These are phyloP conservation scores for Crocodylus rhombifer DNA, from an alignment of 2,797 vertebrate species.

Conservation along the genomic window DNA sequence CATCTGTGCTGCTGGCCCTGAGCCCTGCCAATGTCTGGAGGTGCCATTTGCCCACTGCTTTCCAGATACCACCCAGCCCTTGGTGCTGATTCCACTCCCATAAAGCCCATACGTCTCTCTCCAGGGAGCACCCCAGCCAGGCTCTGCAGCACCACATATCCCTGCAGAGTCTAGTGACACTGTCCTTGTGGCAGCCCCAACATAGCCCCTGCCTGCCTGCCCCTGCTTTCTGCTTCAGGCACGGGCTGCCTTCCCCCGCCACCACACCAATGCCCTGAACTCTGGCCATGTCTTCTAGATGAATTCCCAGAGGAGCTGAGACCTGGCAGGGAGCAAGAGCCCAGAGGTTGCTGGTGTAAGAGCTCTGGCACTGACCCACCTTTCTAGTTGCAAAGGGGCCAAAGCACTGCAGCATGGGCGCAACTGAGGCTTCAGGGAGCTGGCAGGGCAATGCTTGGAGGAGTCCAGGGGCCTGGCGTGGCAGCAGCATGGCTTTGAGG, in stretches of 20 bases:
- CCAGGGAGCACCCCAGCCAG: too few species aligned
- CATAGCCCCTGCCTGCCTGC: not conserved
- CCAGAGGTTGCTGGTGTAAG: not conserved
- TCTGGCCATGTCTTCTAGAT: not conserved
- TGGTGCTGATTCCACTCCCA: too few species aligned
- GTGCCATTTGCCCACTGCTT: too few species aligned
- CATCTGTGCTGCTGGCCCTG: not conserved
- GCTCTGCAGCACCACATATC: too few species aligned
- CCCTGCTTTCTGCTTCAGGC: not conserved
- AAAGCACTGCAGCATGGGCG: not conserved
- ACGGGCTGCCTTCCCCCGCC: not conserved
- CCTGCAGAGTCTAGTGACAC: too few species aligned
- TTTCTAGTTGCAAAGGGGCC: accelerated
- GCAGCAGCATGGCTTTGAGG: not conserved
- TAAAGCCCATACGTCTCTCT: too few species aligned
- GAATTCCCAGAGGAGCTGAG: not conserved
- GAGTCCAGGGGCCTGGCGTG: not conserved
- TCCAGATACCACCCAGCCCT: too few species aligned
- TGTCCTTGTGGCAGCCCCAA: too few species aligned
- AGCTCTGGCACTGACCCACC: too few species aligned
- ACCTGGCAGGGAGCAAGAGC: not conserved
- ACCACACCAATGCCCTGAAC: not conserved
- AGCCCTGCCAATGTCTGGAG: too few species aligned
- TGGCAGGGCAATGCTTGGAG: not conserved
- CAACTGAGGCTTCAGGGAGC: too few species aligned